Base-by-base conservation (phyloP, 2,113 vertebrate genomes). In the Aspiorhynchus laticeps region DNA sequence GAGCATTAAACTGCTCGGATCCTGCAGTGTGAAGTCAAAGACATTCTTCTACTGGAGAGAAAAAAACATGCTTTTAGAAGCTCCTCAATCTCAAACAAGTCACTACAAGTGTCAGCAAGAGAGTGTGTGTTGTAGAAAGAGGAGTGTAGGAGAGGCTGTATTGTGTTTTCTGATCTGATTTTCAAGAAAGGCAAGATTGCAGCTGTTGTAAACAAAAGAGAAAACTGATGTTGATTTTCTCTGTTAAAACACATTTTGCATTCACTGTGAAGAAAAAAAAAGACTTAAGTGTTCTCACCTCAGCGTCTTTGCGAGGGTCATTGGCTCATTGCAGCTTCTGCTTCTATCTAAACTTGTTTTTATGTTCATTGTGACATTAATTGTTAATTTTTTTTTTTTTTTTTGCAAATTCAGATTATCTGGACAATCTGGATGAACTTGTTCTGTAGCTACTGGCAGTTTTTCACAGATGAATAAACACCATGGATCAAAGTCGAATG, bases 1-100 rank as follows among this genome's bases (percentile, higher is more conserved):
- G 41, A 67, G 31, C 51, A 17, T n/a, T 79, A 76, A 85, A 87
- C 75, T 67, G 31, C 85, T n/a, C 14, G 19, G 31, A 65, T 78
- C 77, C 69, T 87, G 86, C 46, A 15, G 83, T 24, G 86, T 69
- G 21, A 43, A 59, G 77, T 85, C 76, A 87, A 89, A 87, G 85
- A 61, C 67, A 87, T 77, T 90, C 71, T 51, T 48, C 36, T 81
- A 65, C 74, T 46, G 31, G 71, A 48, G 41, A 83, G 33, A 63
- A 53, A 84, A 84, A 61, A 77, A 38, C 88, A 79, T 24, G 74
- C 79, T 36, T 46, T 36, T 63, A 87, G 69, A 85, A 53, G 63
- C 78, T 67, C 7, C 38, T 65, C 28, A 36, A 75, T 21, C 28
- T 63, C 43, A 76, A 73, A 84, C 76, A 71, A 73, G 77, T 81